Percentiles rank a stretch among this genome's conserved stretches.
Conservation (phyloP, 1,140 invertebrate species). For the Tribolium castaneum region DNA sequence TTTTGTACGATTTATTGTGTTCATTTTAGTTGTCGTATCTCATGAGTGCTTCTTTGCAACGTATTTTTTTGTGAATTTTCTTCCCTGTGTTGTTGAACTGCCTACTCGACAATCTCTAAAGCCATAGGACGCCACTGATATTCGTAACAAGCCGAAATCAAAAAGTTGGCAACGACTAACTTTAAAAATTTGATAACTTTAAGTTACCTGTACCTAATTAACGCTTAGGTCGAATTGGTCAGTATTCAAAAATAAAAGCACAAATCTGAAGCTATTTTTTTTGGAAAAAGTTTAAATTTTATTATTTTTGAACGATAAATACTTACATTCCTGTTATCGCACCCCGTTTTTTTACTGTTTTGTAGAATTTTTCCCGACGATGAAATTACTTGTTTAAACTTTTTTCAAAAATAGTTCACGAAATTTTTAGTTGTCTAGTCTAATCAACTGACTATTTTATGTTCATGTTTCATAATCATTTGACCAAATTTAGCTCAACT, state of each 20-base stretch:
- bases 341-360: neutral
- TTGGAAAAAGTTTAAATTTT: neutral
- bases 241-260: neutral
- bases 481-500: neutral
- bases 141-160: slow-evolving; percentile 3
- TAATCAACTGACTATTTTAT: slow-evolving; percentile 8
- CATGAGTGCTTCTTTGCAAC: neutral
- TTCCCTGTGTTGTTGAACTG: neutral
- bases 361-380: neutral
- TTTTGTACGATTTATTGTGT: slow-evolving; percentile 16
- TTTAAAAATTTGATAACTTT: neutral
- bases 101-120: slow-evolving; percentile 25
- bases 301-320: neutral
- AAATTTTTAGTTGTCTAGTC: slow-evolving; percentile 32
- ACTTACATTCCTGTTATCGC: neutral
- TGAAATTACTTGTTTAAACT: neutral
- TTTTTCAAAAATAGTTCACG: slow-evolving; percentile 1
- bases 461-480: neutral
- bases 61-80: neutral
- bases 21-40: neutral
- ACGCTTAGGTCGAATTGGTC: neutral
- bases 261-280: neutral
- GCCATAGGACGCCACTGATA: neutral
- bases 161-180: slow-evolving; percentile 4
- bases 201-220: slow-evolving; percentile 25